phyloP scores from a whole-genome alignment of 92 coral and sea anemone genomes.

The Virgularia gustaviana region DNA sequence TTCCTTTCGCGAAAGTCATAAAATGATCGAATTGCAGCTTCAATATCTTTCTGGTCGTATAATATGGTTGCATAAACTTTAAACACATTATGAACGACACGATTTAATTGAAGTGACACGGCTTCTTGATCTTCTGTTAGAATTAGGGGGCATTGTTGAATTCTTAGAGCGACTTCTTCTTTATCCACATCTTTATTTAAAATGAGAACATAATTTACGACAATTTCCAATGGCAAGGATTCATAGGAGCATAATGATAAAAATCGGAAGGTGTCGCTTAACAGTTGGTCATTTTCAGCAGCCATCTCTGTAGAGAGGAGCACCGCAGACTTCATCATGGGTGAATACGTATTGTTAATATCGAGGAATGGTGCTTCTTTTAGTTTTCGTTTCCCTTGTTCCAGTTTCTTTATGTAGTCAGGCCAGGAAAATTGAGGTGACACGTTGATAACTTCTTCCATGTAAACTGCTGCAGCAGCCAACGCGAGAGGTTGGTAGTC shows the following conservation, averaged over 20 bases:
- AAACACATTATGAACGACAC: background rate
- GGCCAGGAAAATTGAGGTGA: constrained; percentile 17
- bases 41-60: background rate
- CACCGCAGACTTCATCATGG: constrained; percentile 37
- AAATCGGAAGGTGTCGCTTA: background rate
- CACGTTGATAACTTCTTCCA: constrained; percentile 20
- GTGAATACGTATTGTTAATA: constrained; percentile 30
- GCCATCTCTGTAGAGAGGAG: constrained; percentile 17
- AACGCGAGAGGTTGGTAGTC: constrained; percentile 52
- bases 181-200: background rate
- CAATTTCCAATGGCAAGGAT: constrained; percentile 24
- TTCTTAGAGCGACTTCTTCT: constrained; percentile 15
- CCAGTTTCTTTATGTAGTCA: constrained; percentile 3
- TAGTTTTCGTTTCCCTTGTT: background rate
- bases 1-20: background rate
- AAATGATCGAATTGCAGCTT: background rate
- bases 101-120: background rate
- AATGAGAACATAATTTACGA: constrained; percentile 18
- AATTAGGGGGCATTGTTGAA: constrained; percentile 28
- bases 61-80: background rate
- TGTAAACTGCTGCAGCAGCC: constrained; percentile 44
- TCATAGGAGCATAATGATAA: constrained; percentile 21
- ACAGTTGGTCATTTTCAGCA: background rate
- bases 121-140: background rate
- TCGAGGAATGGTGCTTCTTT: background rate